Base-by-base conservation (phyloP, 1,140 invertebrate species). In the Drosophila mauritiana region DNA sequence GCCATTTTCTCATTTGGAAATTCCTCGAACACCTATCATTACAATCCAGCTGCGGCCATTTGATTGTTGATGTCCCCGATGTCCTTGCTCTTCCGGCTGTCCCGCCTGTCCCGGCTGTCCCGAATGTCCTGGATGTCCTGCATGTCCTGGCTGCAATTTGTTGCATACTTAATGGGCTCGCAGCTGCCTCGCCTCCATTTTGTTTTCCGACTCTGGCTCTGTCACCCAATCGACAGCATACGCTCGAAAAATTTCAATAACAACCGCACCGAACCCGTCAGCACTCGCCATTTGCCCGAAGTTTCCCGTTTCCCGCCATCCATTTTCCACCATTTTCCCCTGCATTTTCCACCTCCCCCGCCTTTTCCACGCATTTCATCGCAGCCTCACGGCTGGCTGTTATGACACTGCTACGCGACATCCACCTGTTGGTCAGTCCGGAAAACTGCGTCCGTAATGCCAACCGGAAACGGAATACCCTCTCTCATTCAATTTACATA, bases 181-280 rank as follows among this genome's bases (percentile, higher is more conserved):
- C 20, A 45, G 56, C 25, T 27, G 12, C 10, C 15, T 0, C 10
- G 31, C 22, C 15, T 12, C 36, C 58, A 40, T 42, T 25, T 42
- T 15, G 54, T 61, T 54, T 8, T 34, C 36, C 51, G 57, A 74
- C 52, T 58, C 55, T 53, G 37, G 20, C 39, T 45, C 68, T 62
- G 82, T 52, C 73, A 80, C 58, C 59, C 81, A 77, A 77, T 69
- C 59, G 65, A 76, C 62, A 56, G 58, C 73, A 73, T 58, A 82
- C 83, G 83, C 74, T 82, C 69, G 64, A 78, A 65, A 82, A 88
- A 81, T 81, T 85, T 81, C 78, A 86, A 85, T 85, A 86, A 86
- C 74, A 81, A 52, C 55, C 73, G 51, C 37, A 46, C 31, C 46
- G 52, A 22, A 48, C 31, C 31, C 45, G 48, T 68, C 73, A 75